These are phyloP conservation scores for Melanotaenia pygmaea DNA, from an alignment of 2,797 vertebrate genomes.

Conservation along the genomic window DNA sequence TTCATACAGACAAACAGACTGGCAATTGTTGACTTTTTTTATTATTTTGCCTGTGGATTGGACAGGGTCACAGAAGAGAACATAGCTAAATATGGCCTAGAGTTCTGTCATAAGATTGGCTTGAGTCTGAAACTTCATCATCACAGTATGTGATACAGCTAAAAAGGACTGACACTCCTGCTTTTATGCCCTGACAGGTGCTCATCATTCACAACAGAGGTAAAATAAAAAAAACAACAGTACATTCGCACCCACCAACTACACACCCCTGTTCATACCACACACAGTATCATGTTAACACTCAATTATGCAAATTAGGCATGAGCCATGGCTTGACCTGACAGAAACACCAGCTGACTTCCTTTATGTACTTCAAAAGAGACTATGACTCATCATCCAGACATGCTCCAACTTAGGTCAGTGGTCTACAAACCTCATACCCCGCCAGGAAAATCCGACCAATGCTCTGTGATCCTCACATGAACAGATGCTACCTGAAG, in stretches of 20 bases:
- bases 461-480: constrained; percentile 12
- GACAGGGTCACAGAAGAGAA: constrained; percentile 35
- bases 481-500: constrained; percentile 14
- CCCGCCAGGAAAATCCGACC: constrained; percentile 23
- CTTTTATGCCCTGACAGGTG: constrained; percentile 23
- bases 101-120: constrained; percentile 50
- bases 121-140: constrained; percentile 31
- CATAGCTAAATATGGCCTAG: constrained; percentile 30
- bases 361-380: constrained; percentile 32
- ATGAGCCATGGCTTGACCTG: constrained; percentile 17
- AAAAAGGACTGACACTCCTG: constrained; percentile 9
- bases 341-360: constrained; percentile 19
- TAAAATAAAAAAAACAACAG: neutral
- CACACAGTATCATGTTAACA: constrained; percentile 21
- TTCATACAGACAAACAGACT: constrained; percentile 64
- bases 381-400: constrained; percentile 17
- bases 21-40: constrained; percentile 60
- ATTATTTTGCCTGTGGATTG: constrained; percentile 45
- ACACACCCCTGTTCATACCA: constrained; percentile 18
- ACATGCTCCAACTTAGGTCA: constrained; percentile 3
- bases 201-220: neutral
- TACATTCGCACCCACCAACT: neutral
- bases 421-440: constrained; percentile 15
- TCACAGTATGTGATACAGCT: constrained; percentile 14
- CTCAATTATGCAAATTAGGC: constrained; percentile 52